Percentiles rank a stretch among this genome's conserved stretches.
phyloP scores from a whole-genome alignment of 2,113 vertebrate species.

The Megalops atlanticus region DNA sequence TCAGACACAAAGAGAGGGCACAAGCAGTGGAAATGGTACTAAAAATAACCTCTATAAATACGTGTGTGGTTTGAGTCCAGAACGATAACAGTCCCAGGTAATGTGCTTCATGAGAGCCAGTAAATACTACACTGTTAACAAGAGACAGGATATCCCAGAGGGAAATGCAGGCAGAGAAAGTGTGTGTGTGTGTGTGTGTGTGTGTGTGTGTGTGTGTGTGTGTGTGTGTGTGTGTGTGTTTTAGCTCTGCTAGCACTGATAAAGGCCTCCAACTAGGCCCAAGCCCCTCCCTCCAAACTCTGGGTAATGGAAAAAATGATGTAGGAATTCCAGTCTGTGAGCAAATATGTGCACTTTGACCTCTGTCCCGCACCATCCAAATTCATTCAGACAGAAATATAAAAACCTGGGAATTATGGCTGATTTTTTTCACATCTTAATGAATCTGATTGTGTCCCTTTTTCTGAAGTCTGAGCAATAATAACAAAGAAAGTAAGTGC shows the following conservation, averaged over 20 bases:
- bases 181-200: slow-evolving; percentile 39
- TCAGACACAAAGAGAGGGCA: slow-evolving; percentile 37
- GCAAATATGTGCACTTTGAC: slow-evolving; percentile 82
- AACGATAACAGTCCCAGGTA: slow-evolving; percentile 63
- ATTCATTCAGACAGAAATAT: slow-evolving; percentile 75
- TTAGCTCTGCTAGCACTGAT: slow-evolving; percentile 48
- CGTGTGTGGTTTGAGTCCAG: slow-evolving; percentile 51
- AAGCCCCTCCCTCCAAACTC: slow-evolving; percentile 65
- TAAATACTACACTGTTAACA: slow-evolving; percentile 66
- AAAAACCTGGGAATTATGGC: slow-evolving; percentile 66
- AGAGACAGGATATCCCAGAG: slow-evolving; percentile 66
- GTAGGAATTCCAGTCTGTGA: slow-evolving; percentile 79
- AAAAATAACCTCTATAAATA: slow-evolving; percentile 57
- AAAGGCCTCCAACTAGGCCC: slow-evolving; percentile 52
- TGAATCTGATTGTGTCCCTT: no score
- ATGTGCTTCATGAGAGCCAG: slow-evolving; percentile 56
- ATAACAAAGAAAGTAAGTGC: no score
- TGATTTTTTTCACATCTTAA: not conserved
- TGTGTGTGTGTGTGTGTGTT: slow-evolving; percentile 30
- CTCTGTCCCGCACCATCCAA: slow-evolving; percentile 63
- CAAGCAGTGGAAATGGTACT: slow-evolving; percentile 54
- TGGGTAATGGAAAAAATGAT: slow-evolving; percentile 85
- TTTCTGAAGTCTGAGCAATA: no score
- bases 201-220: slow-evolving; percentile 34
- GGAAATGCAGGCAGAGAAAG: slow-evolving; percentile 46